Evolutionary conservation across 1,140 invertebrate species (phyloP).

Genomic region (Paramacrobiotus metropolitanus): DNA sequence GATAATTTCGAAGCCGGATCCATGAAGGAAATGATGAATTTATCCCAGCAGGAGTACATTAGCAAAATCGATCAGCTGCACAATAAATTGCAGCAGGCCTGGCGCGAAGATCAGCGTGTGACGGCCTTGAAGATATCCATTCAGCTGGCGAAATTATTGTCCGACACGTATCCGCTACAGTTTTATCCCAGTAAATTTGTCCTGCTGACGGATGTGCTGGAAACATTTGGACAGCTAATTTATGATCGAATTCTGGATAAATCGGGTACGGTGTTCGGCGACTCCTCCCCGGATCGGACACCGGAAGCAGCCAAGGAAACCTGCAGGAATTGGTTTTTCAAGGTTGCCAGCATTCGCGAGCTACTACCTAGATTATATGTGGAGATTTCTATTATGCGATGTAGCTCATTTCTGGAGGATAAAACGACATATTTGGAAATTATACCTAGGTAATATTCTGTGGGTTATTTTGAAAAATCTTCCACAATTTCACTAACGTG

Average conservation of each 20-base stretch:
- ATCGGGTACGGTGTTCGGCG: conserved; percentile 28
- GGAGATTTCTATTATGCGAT: conserved; percentile 74
- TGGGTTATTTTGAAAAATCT: too few relatives aligned
- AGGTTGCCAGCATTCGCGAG: conserved; percentile 89
- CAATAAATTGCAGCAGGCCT: conserved; percentile 59
- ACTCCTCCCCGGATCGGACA: conserved; percentile 29
- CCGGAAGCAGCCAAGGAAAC: conserved; percentile 78
- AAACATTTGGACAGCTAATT: conserved; percentile 78
- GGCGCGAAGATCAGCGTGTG: conserved; percentile 76
- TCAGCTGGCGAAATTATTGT: conserved; percentile 63
- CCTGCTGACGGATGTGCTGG: conserved; percentile 76
- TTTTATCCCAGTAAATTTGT: conserved; percentile 98
- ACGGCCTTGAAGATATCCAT: conserved; percentile 89
- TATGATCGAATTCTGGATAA: conserved; percentile 62
- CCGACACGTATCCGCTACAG: conserved; percentile 58
- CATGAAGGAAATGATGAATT: conserved; percentile 50
- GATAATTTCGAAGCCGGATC: conserved; percentile 80
- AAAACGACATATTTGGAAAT: conserved; percentile 25
- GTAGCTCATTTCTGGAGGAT: conserved; percentile 54
- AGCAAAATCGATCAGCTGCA: conserved; percentile 64
- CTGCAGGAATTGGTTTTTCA: conserved; percentile 94
- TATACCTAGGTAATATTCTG: too few relatives aligned
- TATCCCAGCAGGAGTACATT: conserved; percentile 75
- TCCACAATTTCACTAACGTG: too few relatives aligned
- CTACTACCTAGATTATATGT: conserved; percentile 77